phyloP scores from a whole-genome alignment of 2,113 vertebrate genomes.

The Lamprologus ornatipinnis region DNA sequence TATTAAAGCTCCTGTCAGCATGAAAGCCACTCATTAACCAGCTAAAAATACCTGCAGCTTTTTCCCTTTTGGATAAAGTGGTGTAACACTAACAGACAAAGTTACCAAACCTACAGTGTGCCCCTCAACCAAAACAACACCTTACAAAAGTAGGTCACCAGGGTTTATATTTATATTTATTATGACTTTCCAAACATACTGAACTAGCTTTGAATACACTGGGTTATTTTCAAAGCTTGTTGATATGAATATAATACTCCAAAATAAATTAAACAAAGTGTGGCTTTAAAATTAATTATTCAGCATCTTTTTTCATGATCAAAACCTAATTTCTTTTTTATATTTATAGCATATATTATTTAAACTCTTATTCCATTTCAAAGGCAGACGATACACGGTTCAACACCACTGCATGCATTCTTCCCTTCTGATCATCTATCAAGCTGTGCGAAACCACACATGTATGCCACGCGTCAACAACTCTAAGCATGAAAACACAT shows the following conservation, averaged over 20 bases:
- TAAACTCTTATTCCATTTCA: not conserved
- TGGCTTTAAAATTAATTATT: fast-evolving
- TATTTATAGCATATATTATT: not conserved
- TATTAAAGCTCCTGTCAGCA: fast-evolving
- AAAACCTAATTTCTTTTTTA: fast-evolving
- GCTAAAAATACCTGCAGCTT: not conserved
- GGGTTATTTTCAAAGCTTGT: not conserved
- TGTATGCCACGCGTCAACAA: not conserved
- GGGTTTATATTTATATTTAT: not conserved
- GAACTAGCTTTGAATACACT: not conserved
- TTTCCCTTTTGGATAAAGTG: not conserved
- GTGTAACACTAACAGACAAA: not conserved
- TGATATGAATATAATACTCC: not conserved
- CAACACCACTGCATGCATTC: not conserved
- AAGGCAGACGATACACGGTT: not conserved
- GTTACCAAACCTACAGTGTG: not conserved
- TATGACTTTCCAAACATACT: not conserved
- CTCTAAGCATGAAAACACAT: not conserved
- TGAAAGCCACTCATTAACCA: not conserved
- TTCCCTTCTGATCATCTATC: not conserved
- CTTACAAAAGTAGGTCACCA: not conserved
- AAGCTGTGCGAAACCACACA: not conserved
- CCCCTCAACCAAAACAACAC: not conserved
- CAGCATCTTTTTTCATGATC: not conserved
- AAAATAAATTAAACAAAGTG: not conserved